Conservation (phyloP, 1,140 invertebrate species). For the Saccostrea glomerata region DNA sequence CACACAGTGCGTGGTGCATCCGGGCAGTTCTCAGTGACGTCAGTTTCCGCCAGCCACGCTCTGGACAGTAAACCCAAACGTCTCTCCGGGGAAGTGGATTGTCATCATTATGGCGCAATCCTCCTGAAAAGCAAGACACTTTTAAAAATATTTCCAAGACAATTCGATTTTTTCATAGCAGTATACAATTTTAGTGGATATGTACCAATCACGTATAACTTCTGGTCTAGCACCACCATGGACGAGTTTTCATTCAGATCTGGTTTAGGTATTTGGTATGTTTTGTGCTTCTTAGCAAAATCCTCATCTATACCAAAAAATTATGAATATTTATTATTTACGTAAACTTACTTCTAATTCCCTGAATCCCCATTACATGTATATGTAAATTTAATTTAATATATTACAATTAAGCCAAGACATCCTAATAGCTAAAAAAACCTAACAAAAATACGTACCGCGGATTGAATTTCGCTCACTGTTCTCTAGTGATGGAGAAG, state of each 20-base stretch:
- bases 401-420: too few species aligned
- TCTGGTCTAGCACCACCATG: background rate
- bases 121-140: background rate
- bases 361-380: too few species aligned
- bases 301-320: background rate
- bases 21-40: background rate
- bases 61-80: background rate
- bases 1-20: too few species aligned
- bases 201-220: background rate
- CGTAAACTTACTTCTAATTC: too few species aligned
- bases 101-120: background rate
- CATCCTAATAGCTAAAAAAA: too few species aligned
- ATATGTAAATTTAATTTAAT: too few species aligned
- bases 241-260: background rate
- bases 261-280: background rate
- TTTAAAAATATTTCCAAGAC: background rate
- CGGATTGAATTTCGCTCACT: too few species aligned
- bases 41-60: constrained; percentile 41
- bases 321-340: too few species aligned
- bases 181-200: background rate
- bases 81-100: background rate
- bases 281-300: background rate
- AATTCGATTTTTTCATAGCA: background rate
- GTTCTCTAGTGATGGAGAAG: background rate
- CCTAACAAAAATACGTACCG: too few species aligned